Conservation (phyloP, 2,113 vertebrate species). For the Taxidea taxus region DNA sequence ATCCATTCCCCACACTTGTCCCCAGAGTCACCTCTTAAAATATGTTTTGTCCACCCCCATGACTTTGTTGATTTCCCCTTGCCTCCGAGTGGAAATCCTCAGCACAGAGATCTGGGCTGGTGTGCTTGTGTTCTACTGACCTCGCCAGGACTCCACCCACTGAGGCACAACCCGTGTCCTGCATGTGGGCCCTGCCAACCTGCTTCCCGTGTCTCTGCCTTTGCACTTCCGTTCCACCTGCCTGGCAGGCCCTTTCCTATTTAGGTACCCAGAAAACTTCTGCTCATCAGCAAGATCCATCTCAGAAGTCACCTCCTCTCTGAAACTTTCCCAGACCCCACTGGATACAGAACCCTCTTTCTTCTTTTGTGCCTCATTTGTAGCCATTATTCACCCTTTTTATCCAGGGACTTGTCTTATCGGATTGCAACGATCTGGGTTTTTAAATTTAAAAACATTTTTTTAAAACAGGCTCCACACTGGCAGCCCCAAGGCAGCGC, state of each 20-base stretch:
- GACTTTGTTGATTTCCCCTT: neutral
- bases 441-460: neutral
- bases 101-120: neutral
- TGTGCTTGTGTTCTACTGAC: rapidly evolving
- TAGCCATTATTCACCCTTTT: neutral
- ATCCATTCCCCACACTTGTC: neutral
- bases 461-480: neutral
- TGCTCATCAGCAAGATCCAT: neutral
- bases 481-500: neutral
- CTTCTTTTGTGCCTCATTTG: neutral
- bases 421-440: neutral
- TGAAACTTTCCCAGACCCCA: neutral
- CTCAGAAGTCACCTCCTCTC: neutral
- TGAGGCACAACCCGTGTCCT: rapidly evolving
- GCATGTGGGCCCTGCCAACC: neutral
- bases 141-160: neutral
- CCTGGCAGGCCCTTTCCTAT: neutral
- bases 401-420: neutral
- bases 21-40: neutral
- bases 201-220: neutral
- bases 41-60: neutral
- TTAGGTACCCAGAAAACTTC: neutral
- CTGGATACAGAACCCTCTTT: neutral
- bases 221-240: neutral
- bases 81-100: neutral